Evolutionary conservation across 2,888 invertebrate species (phyloP).

Genomic region (Pheosia tremula): DNA sequence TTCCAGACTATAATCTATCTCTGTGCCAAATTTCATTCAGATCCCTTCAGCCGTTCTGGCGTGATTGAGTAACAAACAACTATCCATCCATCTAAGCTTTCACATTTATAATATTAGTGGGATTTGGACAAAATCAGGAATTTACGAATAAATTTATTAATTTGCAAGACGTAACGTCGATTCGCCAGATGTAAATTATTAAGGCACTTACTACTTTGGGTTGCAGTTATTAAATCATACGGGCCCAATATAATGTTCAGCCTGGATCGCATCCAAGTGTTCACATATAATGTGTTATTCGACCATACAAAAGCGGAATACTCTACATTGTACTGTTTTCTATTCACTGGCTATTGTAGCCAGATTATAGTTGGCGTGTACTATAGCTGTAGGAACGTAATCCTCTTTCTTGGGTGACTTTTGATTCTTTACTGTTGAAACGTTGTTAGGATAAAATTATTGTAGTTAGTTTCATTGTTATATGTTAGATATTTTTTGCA

Average conservation of each 20-base stretch:
- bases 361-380: not conserved
- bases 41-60: too few relatives aligned
- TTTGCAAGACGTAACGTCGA: too few relatives aligned
- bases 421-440: too few relatives aligned
- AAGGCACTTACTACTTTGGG: conserved; percentile 3
- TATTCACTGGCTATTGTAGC: not conserved
- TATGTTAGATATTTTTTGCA: not conserved
- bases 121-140: too few relatives aligned
- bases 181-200: not conserved
- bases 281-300: conserved; percentile 12
- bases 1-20: too few relatives aligned
- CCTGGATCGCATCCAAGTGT: conserved; percentile 35
- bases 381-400: not conserved
- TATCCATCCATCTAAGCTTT: too few relatives aligned
- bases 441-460: not conserved
- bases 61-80: too few relatives aligned
- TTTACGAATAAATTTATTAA: too few relatives aligned
- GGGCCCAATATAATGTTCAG: conserved; percentile 19
- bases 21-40: too few relatives aligned
- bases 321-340: conserved; percentile 15
- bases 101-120: too few relatives aligned
- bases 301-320: conserved; percentile 13
- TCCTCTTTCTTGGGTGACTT: not conserved
- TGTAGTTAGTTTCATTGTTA: not conserved
- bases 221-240: conserved; percentile 22